A percentile compares a stretch with the other conserved stretches of the same genome.
Conservation (phyloP, 2,113 vertebrate genomes). For the Bambusicola thoracicus region DNA sequence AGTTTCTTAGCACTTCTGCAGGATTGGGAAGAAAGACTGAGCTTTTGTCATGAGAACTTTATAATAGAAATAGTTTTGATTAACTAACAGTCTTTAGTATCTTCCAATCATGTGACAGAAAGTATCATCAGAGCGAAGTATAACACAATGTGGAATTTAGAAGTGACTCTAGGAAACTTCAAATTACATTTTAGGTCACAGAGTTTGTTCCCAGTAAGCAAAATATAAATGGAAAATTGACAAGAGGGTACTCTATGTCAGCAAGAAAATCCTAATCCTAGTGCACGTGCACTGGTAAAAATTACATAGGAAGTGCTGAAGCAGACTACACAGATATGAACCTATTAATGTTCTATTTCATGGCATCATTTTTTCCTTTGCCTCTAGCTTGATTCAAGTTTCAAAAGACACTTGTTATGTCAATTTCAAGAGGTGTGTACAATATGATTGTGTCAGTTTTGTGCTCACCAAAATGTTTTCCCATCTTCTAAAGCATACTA, state of each 20-base stretch:
- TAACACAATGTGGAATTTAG: background rate
- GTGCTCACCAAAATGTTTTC: background rate
- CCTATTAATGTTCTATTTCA: background rate
- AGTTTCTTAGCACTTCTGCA: background rate
- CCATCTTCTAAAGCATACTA: background rate
- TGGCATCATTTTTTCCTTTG: background rate
- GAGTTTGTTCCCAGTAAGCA: background rate
- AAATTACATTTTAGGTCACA: background rate
- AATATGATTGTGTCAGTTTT: background rate
- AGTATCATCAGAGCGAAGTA: background rate
- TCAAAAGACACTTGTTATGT: background rate
- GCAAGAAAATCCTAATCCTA: background rate
- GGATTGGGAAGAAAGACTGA: background rate
- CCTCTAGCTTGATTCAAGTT: background rate
- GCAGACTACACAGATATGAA: background rate
- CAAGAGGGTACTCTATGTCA: background rate
- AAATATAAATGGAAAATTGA: background rate
- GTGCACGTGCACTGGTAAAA: background rate
- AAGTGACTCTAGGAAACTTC: background rate
- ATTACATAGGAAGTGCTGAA: background rate
- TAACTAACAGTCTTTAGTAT: background rate
- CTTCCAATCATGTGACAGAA: background rate
- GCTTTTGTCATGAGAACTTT: background rate
- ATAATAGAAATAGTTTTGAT: background rate
- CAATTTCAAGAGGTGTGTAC: background rate